Percentiles rank a stretch among this genome's conserved stretches.
These are phyloP conservation scores for Catocala sponsa DNA, from an alignment of 2,888 invertebrate genomes.

Conservation along the genomic window DNA sequence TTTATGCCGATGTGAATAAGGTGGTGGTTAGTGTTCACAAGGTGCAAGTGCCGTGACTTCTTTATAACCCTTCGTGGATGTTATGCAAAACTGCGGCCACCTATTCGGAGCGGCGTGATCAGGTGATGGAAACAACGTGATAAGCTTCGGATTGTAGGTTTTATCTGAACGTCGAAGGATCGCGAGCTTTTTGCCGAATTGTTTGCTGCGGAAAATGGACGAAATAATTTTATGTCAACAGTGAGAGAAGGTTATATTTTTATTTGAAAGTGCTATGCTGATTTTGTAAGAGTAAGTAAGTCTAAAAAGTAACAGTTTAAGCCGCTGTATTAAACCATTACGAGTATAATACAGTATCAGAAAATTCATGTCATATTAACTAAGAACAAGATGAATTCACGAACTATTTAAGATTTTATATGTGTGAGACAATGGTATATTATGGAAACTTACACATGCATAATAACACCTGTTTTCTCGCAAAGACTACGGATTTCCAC, in stretches of 20 bases:
- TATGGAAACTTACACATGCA: too few relatives aligned
- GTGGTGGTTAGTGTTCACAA: constrained; percentile 7
- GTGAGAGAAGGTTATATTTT: not conserved
- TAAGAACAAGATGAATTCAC: too few relatives aligned
- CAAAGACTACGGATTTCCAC: too few relatives aligned
- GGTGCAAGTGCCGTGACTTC: constrained; percentile 21
- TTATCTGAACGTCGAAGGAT: constrained; percentile 24
- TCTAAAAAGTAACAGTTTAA: too few relatives aligned
- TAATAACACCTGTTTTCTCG: too few relatives aligned
- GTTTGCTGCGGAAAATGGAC: constrained; percentile 1
- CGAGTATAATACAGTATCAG: too few relatives aligned
- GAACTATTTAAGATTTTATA: too few relatives aligned
- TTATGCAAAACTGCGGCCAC: constrained; percentile 57
- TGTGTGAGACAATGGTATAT: too few relatives aligned
- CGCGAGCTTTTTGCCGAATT: constrained; percentile 8
- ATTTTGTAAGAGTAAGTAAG: too few relatives aligned
- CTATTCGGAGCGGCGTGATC: constrained; percentile 47
- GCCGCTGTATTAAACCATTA: too few relatives aligned
- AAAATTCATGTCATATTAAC: too few relatives aligned
- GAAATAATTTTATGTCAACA: not conserved
- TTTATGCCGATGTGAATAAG: constrained; percentile 32
- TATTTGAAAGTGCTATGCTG: too few relatives aligned
- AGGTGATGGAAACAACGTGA: constrained; percentile 53
- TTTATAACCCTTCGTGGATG: constrained; percentile 56
- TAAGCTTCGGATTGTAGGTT: constrained; percentile 44